A percentile compares a stretch with the other conserved stretches of the same genome.
Evolutionary conservation across 2,113 vertebrate genomes (phyloP).

Genomic region (Halichoeres trimaculatus): DNA sequence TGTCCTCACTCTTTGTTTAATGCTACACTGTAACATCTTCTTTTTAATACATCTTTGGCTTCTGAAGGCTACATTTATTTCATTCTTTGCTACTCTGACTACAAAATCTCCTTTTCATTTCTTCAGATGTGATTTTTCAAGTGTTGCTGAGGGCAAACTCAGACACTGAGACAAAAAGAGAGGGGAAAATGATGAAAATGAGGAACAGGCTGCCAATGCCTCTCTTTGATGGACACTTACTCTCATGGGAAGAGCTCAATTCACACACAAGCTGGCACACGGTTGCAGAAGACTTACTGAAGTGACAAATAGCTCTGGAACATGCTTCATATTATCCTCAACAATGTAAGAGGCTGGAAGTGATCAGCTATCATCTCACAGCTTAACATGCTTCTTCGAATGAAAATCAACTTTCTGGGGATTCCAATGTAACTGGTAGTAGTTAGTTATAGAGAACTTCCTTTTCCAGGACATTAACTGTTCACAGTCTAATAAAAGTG

Average conservation of each 20-base stretch:
- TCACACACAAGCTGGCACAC: neutral
- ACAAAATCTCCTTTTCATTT: constrained; percentile 24
- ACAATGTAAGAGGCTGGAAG: neutral
- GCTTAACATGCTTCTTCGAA: no score
- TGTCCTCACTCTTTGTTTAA: neutral
- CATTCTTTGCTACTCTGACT: neutral
- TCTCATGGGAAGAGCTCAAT: neutral
- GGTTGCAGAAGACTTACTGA: neutral
- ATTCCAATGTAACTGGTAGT: no score
- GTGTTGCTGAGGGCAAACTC: constrained; percentile 25
- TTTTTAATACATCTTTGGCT: neutral
- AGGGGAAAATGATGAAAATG: constrained; percentile 2
- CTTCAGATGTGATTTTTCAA: constrained; percentile 7
- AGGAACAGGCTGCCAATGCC: neutral
- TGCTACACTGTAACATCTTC: neutral
- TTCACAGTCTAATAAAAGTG: no score
- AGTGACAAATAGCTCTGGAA: constrained; percentile 19
- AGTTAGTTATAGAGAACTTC: no score
- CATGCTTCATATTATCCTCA: constrained; percentile 16
- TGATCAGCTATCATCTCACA: no score
- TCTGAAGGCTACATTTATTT: neutral
- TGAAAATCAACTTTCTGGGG: no score
- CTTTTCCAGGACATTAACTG: no score
- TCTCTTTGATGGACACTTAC: constrained; percentile 23
- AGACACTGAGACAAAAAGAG: constrained; percentile 2